phyloP scores from a whole-genome alignment of 2,113 vertebrate species.

The Pogona vitticeps region DNA sequence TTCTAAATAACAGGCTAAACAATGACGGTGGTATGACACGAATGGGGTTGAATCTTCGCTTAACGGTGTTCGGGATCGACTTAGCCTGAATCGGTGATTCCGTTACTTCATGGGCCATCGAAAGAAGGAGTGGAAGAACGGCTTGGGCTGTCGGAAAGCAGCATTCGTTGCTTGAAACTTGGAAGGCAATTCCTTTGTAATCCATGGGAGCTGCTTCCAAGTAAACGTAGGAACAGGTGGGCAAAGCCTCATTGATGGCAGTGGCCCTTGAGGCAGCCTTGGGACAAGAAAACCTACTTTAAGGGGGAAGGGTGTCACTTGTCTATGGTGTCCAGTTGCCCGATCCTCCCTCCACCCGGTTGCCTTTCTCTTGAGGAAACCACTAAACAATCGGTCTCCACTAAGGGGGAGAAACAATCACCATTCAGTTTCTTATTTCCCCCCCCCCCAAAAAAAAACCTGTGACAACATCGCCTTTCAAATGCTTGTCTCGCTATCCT shows the following conservation, averaged over 20 bases:
- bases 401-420: background rate
- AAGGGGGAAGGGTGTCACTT: background rate
- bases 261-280: background rate
- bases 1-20: background rate
- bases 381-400: background rate
- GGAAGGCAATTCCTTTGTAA: background rate
- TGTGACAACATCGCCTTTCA: background rate
- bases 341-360: background rate
- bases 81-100: background rate
- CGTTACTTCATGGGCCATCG: no score
- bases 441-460: no score
- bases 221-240: background rate
- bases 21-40: no score
- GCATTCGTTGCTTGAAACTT: background rate
- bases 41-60: background rate
- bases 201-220: background rate
- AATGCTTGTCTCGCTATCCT: background rate
- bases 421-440: background rate
- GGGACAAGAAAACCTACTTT: background rate
- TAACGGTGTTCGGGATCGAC: background rate
- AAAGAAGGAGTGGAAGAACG: background rate
- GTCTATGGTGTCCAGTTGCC: background rate
- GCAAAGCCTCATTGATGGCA: background rate
- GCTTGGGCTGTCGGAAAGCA: background rate
- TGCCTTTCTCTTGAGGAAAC: background rate